Conservation (phyloP, 2,888 invertebrate species). For the Drosophila leonis region DNA sequence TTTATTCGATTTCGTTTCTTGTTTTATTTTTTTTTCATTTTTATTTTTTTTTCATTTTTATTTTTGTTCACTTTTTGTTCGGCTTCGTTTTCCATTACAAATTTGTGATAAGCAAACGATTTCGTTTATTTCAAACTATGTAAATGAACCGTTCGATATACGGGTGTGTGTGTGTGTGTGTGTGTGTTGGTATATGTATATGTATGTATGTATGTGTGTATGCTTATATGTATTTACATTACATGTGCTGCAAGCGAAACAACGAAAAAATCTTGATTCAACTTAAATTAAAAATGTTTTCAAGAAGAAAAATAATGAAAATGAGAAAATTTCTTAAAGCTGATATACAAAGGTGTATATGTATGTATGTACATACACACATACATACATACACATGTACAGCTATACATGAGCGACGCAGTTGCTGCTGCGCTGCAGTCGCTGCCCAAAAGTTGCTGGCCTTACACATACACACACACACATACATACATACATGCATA, state of each 20-base stretch:
- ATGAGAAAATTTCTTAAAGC: not conserved
- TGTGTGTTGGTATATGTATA: not conserved
- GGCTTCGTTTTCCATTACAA: conserved; percentile 39
- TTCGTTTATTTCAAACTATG: conserved; percentile 14
- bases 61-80: conserved; percentile 4
- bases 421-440: conserved; percentile 13
- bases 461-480: conserved; percentile 13
- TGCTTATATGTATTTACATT: not conserved
- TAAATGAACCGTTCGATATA: conserved; percentile 12
- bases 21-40: not conserved
- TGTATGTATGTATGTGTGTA: not conserved
- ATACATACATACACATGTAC: not conserved
- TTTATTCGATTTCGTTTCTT: conserved; percentile 29
- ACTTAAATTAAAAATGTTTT: not conserved
- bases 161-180: not conserved
- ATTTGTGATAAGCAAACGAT: conserved; percentile 36
- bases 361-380: not conserved
- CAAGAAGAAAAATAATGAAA: not conserved
- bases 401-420: conserved; percentile 11
- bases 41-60: not conserved
- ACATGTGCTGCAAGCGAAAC: not conserved
- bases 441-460: conserved; percentile 35
- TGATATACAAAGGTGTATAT: not conserved
- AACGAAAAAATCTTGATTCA: not conserved
- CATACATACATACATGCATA: not conserved